Evolutionary conservation across 2,888 invertebrate species (phyloP).

Genomic region (Matsumyia berberina): DNA sequence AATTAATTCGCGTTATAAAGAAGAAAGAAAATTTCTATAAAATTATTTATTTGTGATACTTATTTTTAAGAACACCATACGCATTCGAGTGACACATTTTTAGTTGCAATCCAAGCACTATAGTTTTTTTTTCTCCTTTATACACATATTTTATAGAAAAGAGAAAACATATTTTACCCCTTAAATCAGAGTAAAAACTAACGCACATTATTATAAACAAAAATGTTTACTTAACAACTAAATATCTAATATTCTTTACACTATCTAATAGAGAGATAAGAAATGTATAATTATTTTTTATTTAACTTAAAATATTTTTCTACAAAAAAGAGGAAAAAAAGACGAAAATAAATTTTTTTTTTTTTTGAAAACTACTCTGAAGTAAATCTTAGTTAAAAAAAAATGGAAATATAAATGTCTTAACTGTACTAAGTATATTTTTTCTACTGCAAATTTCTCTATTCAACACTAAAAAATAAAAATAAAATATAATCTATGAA

Average conservation of each 20-base stretch:
- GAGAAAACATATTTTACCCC: not conserved
- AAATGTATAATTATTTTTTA: constrained; percentile 7
- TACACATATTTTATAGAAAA: not conserved
- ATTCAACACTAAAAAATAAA: constrained; percentile 57
- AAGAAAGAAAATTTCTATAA: not conserved
- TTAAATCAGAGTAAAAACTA: constrained; percentile 25
- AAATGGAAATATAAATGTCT: constrained; percentile 27
- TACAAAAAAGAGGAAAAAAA: constrained; percentile 27
- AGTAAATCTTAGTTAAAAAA: constrained; percentile 23
- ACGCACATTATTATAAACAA: constrained; percentile 52
- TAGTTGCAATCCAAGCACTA: constrained; percentile 11
- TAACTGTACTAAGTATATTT: constrained; percentile 64
- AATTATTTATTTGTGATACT: constrained; percentile 44
- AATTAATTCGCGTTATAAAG: not conserved
- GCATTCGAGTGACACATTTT: not conserved
- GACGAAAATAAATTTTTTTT: constrained; percentile 8
- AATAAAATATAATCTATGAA: constrained; percentile 48
- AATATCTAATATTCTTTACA: constrained; percentile 4
- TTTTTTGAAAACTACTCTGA: constrained; percentile 22
- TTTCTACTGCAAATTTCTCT: constrained; percentile 67
- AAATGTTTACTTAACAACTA: constrained; percentile 27
- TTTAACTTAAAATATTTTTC: constrained; percentile 25
- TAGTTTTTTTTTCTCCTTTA: not conserved
- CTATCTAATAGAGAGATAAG: constrained; percentile 16
- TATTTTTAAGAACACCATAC: constrained; percentile 32